These are phyloP conservation scores for Myrmecobius fasciatus DNA, from an alignment of 2,113 vertebrate genomes.

Conservation along the genomic window DNA sequence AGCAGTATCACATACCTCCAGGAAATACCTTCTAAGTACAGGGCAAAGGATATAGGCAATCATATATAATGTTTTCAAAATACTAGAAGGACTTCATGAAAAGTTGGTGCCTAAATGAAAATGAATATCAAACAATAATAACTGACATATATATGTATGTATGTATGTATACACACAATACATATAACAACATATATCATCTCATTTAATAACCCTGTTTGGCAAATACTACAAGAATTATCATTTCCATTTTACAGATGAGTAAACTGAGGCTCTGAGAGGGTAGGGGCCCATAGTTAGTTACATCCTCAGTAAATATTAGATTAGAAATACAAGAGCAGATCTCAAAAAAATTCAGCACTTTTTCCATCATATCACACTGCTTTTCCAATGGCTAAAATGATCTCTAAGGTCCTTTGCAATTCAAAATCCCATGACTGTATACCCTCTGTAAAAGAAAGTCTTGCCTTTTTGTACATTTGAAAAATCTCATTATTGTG, in stretches of 20 bases:
- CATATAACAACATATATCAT: neutral
- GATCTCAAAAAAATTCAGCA: neutral
- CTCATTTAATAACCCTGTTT: neutral
- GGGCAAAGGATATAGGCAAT: neutral
- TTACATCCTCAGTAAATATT: neutral
- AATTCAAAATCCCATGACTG: neutral
- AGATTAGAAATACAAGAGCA: neutral
- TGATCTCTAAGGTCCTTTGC: neutral
- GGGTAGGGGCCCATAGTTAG: neutral
- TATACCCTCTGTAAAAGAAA: neutral
- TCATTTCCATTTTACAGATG: neutral
- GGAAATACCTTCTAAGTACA: constrained; percentile 5
- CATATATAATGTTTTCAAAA: neutral
- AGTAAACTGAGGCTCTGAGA: neutral
- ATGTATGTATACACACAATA: no score
- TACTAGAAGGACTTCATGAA: neutral
- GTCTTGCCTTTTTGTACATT: neutral
- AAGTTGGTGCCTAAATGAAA: constrained; percentile 3
- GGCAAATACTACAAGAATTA: neutral
- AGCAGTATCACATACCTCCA: neutral
- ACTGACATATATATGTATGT: no score
- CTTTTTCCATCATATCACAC: neutral
- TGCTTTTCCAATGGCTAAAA: neutral
- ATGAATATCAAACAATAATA: neutral
- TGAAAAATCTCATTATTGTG: neutral